A percentile compares a stretch with the other conserved stretches of the same genome.
Evolutionary conservation across 2,113 vertebrate genomes (phyloP).

Genomic region (Mellivora capensis): DNA sequence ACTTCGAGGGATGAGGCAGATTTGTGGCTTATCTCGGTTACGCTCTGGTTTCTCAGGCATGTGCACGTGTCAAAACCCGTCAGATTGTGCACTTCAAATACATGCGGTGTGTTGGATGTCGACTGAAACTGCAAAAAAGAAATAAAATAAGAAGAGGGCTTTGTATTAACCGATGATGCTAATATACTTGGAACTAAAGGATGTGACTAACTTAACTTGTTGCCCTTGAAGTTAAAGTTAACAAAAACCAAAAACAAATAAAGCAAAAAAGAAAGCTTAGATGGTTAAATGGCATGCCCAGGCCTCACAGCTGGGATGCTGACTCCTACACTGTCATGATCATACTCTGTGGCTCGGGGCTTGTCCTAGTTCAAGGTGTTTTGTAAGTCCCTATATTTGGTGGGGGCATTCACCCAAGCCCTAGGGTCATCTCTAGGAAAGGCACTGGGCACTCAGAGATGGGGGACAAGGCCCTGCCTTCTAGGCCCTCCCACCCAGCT

Average conservation of each 20-base stretch:
- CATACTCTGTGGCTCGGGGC: not conserved
- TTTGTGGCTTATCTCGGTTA: no score
- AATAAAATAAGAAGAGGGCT: not conserved
- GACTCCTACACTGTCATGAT: not conserved
- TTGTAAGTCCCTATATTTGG: not conserved
- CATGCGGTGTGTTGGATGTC: not conserved
- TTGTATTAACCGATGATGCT: not conserved
- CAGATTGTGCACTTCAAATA: not conserved
- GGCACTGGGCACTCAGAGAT: not conserved
- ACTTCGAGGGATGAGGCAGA: not conserved
- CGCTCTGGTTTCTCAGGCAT: not conserved
- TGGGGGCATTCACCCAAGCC: not conserved
- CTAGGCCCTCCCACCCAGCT: not conserved
- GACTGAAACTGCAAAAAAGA: not conserved
- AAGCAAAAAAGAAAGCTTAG: not conserved
- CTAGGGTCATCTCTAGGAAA: not conserved
- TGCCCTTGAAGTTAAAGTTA: not conserved
- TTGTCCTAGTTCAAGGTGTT: not conserved
- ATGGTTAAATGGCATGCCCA: not conserved
- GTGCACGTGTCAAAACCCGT: not conserved
- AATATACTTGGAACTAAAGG: not conserved
- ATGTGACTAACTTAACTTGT: not conserved
- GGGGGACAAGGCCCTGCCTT: not conserved
- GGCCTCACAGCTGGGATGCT: not conserved
- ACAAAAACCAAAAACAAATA: not conserved